A percentile compares a stretch with the other conserved stretches of the same genome.
Evolutionary conservation across 2,888 invertebrate genomes (phyloP).

Genomic region (Idaea dimidiata): DNA sequence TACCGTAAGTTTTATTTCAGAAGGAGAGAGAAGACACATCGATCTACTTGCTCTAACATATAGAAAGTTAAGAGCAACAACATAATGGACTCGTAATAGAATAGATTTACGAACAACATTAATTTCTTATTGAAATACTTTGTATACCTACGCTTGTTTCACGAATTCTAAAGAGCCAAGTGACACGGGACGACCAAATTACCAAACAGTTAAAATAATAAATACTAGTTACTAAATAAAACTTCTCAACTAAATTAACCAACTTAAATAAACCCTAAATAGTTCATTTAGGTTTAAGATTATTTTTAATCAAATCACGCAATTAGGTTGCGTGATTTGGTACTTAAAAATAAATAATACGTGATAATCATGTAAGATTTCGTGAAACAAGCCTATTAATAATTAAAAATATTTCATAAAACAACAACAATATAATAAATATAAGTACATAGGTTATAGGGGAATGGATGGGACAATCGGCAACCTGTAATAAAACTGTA

Average conservation of each 20-base stretch:
- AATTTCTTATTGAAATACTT: conserved; percentile 24
- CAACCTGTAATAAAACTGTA: conserved; percentile 61
- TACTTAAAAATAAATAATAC: neutral
- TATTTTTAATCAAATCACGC: neutral
- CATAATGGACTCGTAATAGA: conserved; percentile 33
- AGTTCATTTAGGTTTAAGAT: neutral
- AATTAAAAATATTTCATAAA: neutral
- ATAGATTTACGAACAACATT: conserved; percentile 27
- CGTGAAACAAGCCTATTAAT: conserved; percentile 1
- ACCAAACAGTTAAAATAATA: too few species aligned
- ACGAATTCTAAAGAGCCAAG: neutral
- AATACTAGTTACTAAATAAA: too few species aligned
- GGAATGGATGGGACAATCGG: conserved; percentile 42
- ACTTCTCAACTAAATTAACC: too few species aligned
- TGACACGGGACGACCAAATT: neutral
- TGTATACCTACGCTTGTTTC: conserved; percentile 1
- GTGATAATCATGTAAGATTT: conserved; percentile 2
- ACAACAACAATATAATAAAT: conserved; percentile 9
- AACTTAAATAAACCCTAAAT: too few species aligned
- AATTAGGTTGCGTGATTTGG: neutral
- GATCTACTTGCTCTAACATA: conserved; percentile 42
- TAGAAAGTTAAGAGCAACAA: conserved; percentile 39
- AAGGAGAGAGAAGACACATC: conserved; percentile 49
- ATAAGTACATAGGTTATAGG: conserved; percentile 21
- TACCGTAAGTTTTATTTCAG: conserved; percentile 41